Conservation (phyloP, 92 coral and sea anemone species). For the Palythoa grandis region DNA sequence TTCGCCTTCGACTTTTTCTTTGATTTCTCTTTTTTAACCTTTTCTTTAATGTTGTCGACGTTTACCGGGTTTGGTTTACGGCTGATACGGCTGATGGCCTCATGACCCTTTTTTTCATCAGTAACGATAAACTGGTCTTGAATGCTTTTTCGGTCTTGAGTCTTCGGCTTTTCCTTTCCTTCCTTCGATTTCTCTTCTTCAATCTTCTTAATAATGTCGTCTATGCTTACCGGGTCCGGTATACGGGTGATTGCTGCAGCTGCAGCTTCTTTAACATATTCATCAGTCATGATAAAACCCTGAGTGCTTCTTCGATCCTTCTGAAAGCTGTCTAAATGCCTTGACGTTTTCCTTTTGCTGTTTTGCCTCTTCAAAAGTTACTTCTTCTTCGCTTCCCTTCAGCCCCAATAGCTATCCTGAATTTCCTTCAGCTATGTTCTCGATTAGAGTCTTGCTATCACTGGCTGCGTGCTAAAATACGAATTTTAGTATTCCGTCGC, state of each 20-base stretch:
- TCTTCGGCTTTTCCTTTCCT: no score
- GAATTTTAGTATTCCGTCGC: no score
- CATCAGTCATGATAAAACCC: conserved; percentile 4
- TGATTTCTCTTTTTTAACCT: background rate
- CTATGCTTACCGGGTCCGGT: background rate
- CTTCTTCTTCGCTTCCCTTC: background rate
- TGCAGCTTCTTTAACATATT: background rate
- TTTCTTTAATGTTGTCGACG: background rate
- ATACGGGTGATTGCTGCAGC: background rate
- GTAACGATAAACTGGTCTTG: no score
- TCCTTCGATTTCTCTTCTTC: no score
- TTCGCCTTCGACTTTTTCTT: background rate
- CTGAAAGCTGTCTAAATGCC: background rate
- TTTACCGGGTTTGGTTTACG: conserved; percentile 2
- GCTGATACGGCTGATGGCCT: background rate
- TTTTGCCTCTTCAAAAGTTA: background rate
- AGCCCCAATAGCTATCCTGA: background rate
- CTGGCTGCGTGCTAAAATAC: background rate
- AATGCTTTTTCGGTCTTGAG: no score
- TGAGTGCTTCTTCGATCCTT: background rate
- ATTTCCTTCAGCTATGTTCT: background rate
- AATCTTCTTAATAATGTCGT: no score
- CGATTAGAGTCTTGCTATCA: background rate
- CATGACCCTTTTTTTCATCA: no score
- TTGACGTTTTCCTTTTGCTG: background rate